Percentiles rank a stretch among this genome's conserved stretches.
Conservation (phyloP, 30 jellyfish, hydroid and myxozoan species). For the Aurelia sp. region DNA sequence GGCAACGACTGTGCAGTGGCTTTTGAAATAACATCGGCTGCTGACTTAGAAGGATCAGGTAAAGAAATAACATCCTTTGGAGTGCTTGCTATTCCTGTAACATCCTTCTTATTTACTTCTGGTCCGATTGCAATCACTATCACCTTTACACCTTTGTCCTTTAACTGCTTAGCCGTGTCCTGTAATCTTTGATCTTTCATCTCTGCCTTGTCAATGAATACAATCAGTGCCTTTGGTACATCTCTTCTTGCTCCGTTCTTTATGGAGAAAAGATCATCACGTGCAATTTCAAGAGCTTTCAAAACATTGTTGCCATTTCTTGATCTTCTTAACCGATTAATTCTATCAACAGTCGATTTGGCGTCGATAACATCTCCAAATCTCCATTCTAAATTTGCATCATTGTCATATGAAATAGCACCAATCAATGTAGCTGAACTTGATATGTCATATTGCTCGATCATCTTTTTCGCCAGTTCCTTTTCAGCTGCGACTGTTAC, state of each 20-base stretch:
- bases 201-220: neutral
- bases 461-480: conserved; percentile 37
- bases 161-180: conserved; percentile 27
- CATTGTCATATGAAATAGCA: conserved; percentile 24
- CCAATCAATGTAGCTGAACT: conserved; percentile 50
- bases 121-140: conserved; percentile 49
- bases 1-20: neutral
- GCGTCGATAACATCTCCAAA: conserved; percentile 38
- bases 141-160: conserved; percentile 46
- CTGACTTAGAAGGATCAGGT: neutral
- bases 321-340: neutral
- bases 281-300: conserved; percentile 64
- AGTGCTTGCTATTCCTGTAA: conserved; percentile 20
- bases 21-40: neutral
- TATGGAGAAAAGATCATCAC: conserved; percentile 13
- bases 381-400: neutral
- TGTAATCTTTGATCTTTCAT: neutral
- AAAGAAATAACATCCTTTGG: neutral
- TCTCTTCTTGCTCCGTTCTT: conserved; percentile 37
- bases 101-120: conserved; percentile 18
- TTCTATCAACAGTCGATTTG: neutral
- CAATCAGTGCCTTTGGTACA: conserved; percentile 47
- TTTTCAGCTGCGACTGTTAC: conserved; percentile 50
- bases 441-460: conserved; percentile 23
- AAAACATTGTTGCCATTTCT: conserved; percentile 30